Evolutionary conservation across 2,888 invertebrate genomes (phyloP), one percentile per base, ranked within the genome.

Genomic region (Lasius fuliginosus): DNA sequence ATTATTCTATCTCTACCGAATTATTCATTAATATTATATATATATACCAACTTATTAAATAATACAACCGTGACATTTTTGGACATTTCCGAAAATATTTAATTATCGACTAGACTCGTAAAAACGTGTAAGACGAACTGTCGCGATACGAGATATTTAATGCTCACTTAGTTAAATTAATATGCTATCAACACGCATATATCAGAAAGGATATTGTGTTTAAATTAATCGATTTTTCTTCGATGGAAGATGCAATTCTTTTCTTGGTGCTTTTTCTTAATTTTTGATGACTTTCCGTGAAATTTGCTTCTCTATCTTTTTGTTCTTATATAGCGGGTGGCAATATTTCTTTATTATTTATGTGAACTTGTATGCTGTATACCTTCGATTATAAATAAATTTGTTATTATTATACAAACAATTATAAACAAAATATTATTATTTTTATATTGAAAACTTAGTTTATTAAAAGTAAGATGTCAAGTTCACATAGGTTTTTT

Each of bases 1-100:
- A 42, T 65, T 83, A n/a, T 77, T 77, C 42, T 40, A n/a, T 27
- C 62, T 15, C 23, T 42, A 75, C 46, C 3, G 9, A 82, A 79
- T 85, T 85, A 76, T 87, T 84, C 77, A 82, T 86, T 81, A 88
- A 84, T 85, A 82, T 88, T 84, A 15, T 64, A 40, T 68, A 12
- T 84, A 15, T 64, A 40, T 68, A 12, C 6, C 36, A 5, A 3
- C 62, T 27, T 3, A 68, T 27, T 83, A 71, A 82, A 85, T 79
- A 79, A 68, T 33, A 23, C 40, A 74, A 40, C 18, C 12, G 40
- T 42, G 11, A 18, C 18, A 40, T 46, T 79, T 9, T 9, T 15
- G 30, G 56, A 33, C 40, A 6, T 33, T 84, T 64, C 15, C 9
- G 15, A 11, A 53, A 36, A 30, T 71, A 82, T 62, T 82, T 58